Conservation (phyloP, 2,888 invertebrate genomes). For the Agrochola circellaris region DNA sequence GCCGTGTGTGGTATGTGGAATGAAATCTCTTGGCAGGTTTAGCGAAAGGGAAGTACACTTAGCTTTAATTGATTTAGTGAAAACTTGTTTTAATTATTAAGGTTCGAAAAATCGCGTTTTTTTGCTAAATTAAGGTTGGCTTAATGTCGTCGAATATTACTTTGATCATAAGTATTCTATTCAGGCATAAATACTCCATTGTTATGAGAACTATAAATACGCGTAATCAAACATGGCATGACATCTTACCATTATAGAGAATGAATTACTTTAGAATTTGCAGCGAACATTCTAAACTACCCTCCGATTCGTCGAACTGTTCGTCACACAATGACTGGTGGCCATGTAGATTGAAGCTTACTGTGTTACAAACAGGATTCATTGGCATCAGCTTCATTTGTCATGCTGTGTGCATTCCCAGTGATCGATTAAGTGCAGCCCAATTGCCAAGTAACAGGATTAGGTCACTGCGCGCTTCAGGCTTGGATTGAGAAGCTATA, state of each 20-base stretch:
- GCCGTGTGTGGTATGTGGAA: background rate
- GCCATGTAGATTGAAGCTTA: conserved; percentile 2
- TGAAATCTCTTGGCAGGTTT: background rate
- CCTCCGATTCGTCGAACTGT: conserved; percentile 9
- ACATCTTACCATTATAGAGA: conserved; percentile 10
- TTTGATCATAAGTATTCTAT: background rate
- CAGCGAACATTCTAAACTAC: background rate
- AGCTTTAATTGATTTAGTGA: background rate
- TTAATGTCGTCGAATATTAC: background rate
- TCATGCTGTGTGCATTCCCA: conserved; percentile 1
- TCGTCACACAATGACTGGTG: background rate
- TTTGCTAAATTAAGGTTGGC: background rate
- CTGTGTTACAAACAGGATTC: conserved; percentile 1
- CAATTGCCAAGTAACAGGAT: conserved; percentile 14
- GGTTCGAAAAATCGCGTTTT: background rate
- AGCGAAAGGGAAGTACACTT: background rate
- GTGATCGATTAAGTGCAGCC: background rate
- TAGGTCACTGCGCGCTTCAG: background rate
- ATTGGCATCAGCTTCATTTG: conserved; percentile 8
- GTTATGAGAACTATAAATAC: background rate
- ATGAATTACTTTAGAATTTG: conserved; percentile 1
- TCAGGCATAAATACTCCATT: conserved; percentile 1
- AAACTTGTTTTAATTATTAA: background rate
- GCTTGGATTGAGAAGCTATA: background rate
- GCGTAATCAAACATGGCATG: conserved; percentile 16